These are phyloP conservation scores for Gobiocypris rarus DNA, from an alignment of 2,113 vertebrate genomes.

Conservation along the genomic window DNA sequence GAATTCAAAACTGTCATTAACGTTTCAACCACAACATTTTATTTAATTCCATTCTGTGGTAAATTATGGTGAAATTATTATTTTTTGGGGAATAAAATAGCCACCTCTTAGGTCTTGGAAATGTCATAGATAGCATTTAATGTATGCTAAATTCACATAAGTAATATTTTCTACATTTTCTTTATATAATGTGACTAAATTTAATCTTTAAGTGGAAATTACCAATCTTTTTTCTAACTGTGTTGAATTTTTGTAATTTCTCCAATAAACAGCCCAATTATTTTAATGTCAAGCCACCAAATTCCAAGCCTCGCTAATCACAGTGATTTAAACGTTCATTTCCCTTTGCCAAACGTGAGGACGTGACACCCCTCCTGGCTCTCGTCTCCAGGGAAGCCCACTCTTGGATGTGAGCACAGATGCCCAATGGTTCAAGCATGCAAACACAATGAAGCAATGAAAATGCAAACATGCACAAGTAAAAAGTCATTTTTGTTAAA, in stretches of 20 bases:
- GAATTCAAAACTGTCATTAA: not conserved
- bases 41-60: no score
- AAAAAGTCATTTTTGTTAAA: slow-evolving; percentile 43
- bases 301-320: slow-evolving; percentile 43
- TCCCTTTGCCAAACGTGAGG: slow-evolving; percentile 25
- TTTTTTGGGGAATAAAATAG: not conserved
- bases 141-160: not conserved
- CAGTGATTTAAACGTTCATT: slow-evolving; percentile 42
- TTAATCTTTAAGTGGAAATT: no score
- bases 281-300: slow-evolving; percentile 10
- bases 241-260: not conserved
- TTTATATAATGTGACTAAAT: no score
- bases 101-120: not conserved
- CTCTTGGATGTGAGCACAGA: slow-evolving; percentile 21
- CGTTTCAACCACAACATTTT: not conserved
- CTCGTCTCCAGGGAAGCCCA: not conserved
- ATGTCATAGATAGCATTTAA: not conserved
- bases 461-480: slow-evolving; percentile 31
- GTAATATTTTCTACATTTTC: no score
- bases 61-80: not conserved
- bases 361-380: not conserved
- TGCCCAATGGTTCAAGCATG: slow-evolving; percentile 40
- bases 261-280: not conserved
- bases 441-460: slow-evolving; percentile 42
- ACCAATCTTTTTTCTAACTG: not conserved